Evolutionary conservation across 2,113 vertebrate species (phyloP).

Genomic region (Oxyruncus cristatus): DNA sequence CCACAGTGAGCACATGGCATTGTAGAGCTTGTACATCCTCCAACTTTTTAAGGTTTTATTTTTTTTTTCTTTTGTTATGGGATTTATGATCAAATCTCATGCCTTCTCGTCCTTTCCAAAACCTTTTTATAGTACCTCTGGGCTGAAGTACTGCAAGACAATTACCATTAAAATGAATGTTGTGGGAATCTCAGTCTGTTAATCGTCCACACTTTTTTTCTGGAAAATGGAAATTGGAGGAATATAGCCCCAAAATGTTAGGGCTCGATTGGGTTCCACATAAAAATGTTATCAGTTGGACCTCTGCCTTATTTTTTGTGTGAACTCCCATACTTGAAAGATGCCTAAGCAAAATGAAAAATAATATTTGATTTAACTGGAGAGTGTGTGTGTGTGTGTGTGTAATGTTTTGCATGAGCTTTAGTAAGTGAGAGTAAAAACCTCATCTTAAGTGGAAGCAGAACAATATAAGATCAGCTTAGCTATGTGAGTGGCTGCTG

Average conservation of each 20-base stretch:
- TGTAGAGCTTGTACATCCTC: background rate
- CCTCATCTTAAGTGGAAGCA: background rate
- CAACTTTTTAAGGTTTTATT: background rate
- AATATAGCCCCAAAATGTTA: background rate
- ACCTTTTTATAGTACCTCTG: background rate
- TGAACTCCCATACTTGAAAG: background rate
- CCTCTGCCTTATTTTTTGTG: background rate
- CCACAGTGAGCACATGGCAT: fast-evolving
- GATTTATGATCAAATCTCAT: background rate
- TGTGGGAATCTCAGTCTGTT: background rate
- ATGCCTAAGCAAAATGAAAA: background rate
- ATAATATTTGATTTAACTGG: background rate
- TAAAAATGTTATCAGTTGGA: background rate
- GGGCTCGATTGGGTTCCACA: background rate
- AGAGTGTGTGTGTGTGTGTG: background rate
- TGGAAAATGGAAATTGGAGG: background rate
- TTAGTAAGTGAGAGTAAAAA: background rate
- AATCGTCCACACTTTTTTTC: background rate
- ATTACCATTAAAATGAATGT: background rate
- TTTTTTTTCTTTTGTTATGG: background rate
- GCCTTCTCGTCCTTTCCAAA: background rate
- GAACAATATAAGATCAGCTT: background rate
- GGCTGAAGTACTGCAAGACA: background rate
- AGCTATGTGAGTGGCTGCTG: background rate
- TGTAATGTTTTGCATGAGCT: background rate